Evolutionary conservation across 2,888 invertebrate genomes (phyloP).

Genomic region (Orchestes rusci): DNA sequence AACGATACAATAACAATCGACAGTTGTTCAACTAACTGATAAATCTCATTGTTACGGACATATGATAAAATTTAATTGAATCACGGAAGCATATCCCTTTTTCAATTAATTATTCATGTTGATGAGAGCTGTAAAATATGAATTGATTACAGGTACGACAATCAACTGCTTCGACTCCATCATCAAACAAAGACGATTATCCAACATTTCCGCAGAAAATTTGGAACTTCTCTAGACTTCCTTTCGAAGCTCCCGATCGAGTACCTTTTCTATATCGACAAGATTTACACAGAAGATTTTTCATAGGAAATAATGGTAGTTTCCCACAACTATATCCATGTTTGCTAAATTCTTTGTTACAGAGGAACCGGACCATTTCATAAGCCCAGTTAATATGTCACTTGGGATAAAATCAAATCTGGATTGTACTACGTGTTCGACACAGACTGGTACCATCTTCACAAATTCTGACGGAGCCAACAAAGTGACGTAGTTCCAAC

Average conservation of each 20-base stretch:
- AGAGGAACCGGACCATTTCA: conserved; percentile 30
- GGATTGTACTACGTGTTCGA: conserved; percentile 35
- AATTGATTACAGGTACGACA: no score
- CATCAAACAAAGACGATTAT: conserved; percentile 33
- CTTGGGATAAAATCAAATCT: conserved; percentile 33
- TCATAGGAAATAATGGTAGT: conserved; percentile 35
- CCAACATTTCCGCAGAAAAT: conserved; percentile 38
- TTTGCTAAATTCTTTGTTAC: conserved; percentile 23
- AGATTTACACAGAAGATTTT: conserved; percentile 40
- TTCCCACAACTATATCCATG: neutral
- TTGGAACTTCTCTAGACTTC: conserved; percentile 40
- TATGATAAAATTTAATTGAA: no score
- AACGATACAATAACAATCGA: no score
- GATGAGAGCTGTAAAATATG: no score
- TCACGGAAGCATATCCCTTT: no score
- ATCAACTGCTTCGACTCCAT: no score
- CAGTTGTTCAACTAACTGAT: no score
- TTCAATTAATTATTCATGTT: no score
- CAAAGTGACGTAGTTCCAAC: conserved; percentile 33
- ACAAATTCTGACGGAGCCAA: conserved; percentile 25
- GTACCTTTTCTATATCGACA: conserved; percentile 40
- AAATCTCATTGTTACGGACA: no score
- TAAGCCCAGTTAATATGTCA: conserved; percentile 29
- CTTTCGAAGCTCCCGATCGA: conserved; percentile 39
- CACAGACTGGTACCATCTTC: conserved; percentile 28